Conservation (phyloP, 2,888 invertebrate species). For the Chalcis sispes region DNA sequence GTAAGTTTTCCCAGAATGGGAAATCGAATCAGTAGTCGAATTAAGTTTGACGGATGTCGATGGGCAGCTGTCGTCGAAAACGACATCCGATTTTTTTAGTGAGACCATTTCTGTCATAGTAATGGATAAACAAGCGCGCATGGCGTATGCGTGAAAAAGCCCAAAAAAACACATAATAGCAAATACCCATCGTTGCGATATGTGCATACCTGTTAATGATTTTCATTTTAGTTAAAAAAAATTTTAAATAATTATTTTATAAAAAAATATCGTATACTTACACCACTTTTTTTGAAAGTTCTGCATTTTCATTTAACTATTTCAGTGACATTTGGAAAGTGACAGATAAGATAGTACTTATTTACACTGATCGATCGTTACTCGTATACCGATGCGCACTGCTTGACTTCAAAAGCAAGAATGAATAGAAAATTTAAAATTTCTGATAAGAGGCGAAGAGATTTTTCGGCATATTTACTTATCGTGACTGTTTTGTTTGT, state of each 20-base stretch:
- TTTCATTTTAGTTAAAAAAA: background rate
- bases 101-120: constrained; percentile 28
- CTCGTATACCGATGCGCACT: no score
- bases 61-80: constrained; percentile 12
- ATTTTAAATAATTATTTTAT: no score
- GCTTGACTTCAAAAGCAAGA: no score
- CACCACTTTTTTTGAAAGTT: no score
- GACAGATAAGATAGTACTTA: no score
- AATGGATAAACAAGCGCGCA: constrained; percentile 20
- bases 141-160: constrained; percentile 1
- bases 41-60: background rate
- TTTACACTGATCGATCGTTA: no score
- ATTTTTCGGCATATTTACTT: no score
- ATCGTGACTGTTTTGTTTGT: no score
- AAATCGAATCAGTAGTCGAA: background rate
- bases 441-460: no score
- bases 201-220: background rate
- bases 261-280: constrained; percentile 5
- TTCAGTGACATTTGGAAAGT: no score
- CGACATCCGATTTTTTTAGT: background rate
- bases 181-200: constrained; percentile 38
- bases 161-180: constrained; percentile 22
- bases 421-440: no score
- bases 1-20: constrained; percentile 23
- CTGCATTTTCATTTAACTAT: no score